Percentiles rank a stretch among this genome's conserved stretches.
These are phyloP conservation scores for Onchidella celtica DNA, from an alignment of 2,888 invertebrate genomes.

Conservation along the genomic window DNA sequence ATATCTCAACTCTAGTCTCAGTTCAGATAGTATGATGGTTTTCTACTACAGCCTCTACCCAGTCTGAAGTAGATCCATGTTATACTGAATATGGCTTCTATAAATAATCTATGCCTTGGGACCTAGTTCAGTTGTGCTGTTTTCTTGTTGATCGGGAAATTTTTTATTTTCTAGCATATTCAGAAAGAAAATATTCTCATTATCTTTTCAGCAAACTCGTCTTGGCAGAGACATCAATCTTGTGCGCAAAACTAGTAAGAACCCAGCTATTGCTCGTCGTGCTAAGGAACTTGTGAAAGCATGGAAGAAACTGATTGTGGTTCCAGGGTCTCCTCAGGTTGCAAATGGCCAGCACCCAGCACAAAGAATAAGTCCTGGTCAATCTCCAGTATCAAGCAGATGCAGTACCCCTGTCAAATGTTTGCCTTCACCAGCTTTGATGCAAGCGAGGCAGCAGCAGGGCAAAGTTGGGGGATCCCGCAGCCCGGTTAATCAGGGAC, in stretches of 20 bases:
- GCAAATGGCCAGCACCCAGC: conserved; percentile 37
- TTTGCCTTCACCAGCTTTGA: conserved; percentile 47
- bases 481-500: conserved; percentile 12
- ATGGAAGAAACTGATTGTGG: conserved; percentile 91
- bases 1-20: too few species aligned
- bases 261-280: conserved; percentile 91
- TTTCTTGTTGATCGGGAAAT: too few species aligned
- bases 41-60: too few species aligned
- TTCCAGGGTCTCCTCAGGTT: conserved; percentile 39
- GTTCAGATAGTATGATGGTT: too few species aligned
- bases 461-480: not conserved
- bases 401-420: not conserved
- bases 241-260: conserved; percentile 90
- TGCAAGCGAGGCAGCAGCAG: conserved; percentile 12
- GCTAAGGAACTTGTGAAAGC: conserved; percentile 94
- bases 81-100: too few species aligned
- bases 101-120: too few species aligned
- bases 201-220: conserved; percentile 89
- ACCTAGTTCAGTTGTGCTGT: too few species aligned
- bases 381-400: conserved; percentile 39
- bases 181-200: conserved; percentile 32
- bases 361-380: conserved; percentile 32
- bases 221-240: conserved; percentile 96
- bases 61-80: too few species aligned
- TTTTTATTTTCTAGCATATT: too few species aligned